Percentiles rank a stretch among this genome's conserved stretches.
phyloP scores from a whole-genome alignment of 2,797 vertebrate species.

The Rhinatrema bivittatum region DNA sequence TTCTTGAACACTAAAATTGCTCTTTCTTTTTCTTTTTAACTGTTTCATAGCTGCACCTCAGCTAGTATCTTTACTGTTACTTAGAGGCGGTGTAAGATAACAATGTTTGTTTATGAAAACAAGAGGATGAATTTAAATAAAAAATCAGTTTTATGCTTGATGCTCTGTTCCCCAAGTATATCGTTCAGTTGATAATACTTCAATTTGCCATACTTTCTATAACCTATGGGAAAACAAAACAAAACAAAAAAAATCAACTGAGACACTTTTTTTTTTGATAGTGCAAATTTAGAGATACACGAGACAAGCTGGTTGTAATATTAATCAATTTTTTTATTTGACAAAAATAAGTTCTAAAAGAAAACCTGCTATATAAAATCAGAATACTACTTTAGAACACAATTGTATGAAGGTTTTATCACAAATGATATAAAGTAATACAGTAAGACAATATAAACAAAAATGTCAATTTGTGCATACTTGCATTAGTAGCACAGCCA shows the following conservation, averaged over 20 bases:
- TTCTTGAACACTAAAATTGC: slow-evolving; percentile 90
- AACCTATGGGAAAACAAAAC: slow-evolving; percentile 38
- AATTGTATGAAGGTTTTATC: too few species aligned
- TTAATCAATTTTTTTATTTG: too few species aligned
- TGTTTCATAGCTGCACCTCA: slow-evolving; percentile 75
- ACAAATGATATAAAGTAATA: too few species aligned
- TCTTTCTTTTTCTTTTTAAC: slow-evolving; percentile 88
- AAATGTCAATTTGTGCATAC: too few species aligned
- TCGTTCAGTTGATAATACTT: slow-evolving; percentile 28
- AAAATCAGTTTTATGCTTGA: slow-evolving; percentile 29
- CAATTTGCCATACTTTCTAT: slow-evolving; percentile 23
- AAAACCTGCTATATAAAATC: too few species aligned
- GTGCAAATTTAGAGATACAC: too few species aligned
- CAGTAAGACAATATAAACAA: too few species aligned
- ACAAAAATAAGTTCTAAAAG: too few species aligned
- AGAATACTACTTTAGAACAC: too few species aligned
- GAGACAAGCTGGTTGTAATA: too few species aligned
- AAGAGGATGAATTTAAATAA: slow-evolving; percentile 7
- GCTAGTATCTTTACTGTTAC: slow-evolving; percentile 26
- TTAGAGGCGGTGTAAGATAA: slow-evolving; percentile 14
- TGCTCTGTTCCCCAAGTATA: slow-evolving; percentile 42
- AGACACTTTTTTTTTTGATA: too few species aligned
- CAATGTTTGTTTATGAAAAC: slow-evolving; percentile 7
- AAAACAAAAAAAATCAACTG: slow-evolving; percentile 28
- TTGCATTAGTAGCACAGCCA: too few species aligned